Evolutionary conservation across 1,140 invertebrate species (phyloP).

Genomic region (Calliphora vicina): DNA sequence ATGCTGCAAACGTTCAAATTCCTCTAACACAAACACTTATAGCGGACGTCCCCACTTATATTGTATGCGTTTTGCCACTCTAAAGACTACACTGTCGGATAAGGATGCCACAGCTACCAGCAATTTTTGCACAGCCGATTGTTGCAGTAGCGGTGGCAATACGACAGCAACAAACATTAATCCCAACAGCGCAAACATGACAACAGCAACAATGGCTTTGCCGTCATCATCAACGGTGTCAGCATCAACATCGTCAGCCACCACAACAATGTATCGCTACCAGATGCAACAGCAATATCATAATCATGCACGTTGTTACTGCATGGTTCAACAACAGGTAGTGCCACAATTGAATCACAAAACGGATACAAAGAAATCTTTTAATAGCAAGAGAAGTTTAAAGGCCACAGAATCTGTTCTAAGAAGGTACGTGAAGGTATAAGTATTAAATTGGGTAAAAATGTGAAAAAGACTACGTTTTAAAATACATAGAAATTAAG

Average conservation of each 20-base stretch:
- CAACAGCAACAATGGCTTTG: background rate
- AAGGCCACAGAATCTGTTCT: constrained; percentile 46
- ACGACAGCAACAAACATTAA: background rate
- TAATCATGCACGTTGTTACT: constrained; percentile 13
- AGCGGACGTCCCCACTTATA: constrained; percentile 55
- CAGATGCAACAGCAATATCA: constrained; percentile 43
- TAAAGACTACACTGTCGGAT: constrained; percentile 34
- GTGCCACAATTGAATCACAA: constrained; percentile 49
- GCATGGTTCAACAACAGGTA: constrained; percentile 20
- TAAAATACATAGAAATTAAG: background rate
- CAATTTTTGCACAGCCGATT: constrained; percentile 41
- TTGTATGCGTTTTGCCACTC: constrained; percentile 52
- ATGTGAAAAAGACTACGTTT: too few relatives aligned
- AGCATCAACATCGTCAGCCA: constrained; percentile 41
- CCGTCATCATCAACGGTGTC: background rate
- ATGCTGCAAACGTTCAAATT: background rate
- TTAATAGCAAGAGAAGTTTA: constrained; percentile 4
- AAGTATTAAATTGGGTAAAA: too few relatives aligned
- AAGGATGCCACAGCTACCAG: background rate
- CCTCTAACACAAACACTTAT: constrained; percentile 35
- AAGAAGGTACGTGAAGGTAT: too few relatives aligned
- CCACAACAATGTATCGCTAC: constrained; percentile 33
- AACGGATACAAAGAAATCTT: constrained; percentile 36
- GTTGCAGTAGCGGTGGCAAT: background rate
- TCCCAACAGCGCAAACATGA: background rate